Percentiles rank a stretch among this genome's conserved stretches.
These are phyloP conservation scores for Scartelaos histophorus DNA, from an alignment of 2,113 vertebrate species.

Conservation along the genomic window DNA sequence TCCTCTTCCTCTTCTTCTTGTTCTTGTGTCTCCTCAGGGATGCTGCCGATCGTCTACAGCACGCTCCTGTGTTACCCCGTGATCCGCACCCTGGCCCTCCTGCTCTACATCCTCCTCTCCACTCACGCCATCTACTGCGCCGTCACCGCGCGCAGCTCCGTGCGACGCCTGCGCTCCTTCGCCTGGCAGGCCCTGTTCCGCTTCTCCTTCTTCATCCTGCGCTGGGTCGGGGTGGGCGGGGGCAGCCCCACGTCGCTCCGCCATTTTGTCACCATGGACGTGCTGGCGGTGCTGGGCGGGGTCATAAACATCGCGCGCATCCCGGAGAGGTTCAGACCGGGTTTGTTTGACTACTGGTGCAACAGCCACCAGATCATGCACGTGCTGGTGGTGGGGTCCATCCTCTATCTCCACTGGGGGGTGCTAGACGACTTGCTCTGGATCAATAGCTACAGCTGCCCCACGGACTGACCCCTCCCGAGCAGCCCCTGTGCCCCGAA, in stretches of 20 bases:
- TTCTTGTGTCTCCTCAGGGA: slow-evolving; percentile 70
- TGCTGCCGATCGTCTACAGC: slow-evolving; percentile 90
- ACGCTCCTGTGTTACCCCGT: slow-evolving; percentile 87
- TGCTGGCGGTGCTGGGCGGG: slow-evolving; percentile 86
- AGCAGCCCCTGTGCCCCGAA: not conserved
- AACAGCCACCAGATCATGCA: slow-evolving; percentile 97
- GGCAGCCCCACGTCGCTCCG: slow-evolving; percentile 86
- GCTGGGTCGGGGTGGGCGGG: slow-evolving; percentile 83
- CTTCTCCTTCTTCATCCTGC: slow-evolving; percentile 87
- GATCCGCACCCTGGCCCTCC: slow-evolving; percentile 82
- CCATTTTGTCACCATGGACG: slow-evolving; percentile 90
- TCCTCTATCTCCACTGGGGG: slow-evolving; percentile 89
- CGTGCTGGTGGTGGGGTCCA: slow-evolving; percentile 89
- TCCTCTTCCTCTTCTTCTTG: not conserved
- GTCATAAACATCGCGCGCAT: slow-evolving; percentile 89
- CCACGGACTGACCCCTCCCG: slow-evolving; percentile 75
- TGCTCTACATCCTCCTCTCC: slow-evolving; percentile 85
- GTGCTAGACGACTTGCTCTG: slow-evolving; percentile 90
- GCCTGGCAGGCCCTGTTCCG: slow-evolving; percentile 89
- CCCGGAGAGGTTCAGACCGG: slow-evolving; percentile 88
- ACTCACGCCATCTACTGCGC: slow-evolving; percentile 88
- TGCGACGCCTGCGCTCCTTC: slow-evolving; percentile 86
- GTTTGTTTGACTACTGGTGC: slow-evolving; percentile 93
- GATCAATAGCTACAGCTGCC: slow-evolving; percentile 84
- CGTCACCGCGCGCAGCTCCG: slow-evolving; percentile 86